Conservation (phyloP, 2,888 invertebrate genomes). For the Lottia gigantea region DNA sequence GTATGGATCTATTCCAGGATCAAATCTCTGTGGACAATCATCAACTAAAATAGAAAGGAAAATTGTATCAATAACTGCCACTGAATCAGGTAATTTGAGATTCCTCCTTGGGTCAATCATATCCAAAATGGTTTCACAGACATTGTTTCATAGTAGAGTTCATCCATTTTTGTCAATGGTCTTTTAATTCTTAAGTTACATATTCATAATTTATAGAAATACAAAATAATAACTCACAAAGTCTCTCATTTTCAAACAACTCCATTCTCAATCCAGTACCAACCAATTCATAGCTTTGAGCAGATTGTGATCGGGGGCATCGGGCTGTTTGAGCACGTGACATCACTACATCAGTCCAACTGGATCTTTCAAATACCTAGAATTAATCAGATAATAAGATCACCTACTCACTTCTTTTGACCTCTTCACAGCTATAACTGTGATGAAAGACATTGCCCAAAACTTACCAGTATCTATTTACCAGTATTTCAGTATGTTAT, state of each 20-base stretch:
- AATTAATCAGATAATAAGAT: conserved; percentile 2
- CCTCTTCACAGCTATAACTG: too few relatives aligned
- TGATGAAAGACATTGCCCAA: too few relatives aligned
- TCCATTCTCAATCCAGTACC: conserved; percentile 88
- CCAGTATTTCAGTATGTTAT: too few relatives aligned
- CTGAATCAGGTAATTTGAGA: too few relatives aligned
- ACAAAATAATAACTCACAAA: conserved; percentile 75
- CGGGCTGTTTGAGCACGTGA: conserved; percentile 91
- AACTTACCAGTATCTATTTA: too few relatives aligned
- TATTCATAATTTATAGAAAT: not conserved
- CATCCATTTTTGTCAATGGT: too few relatives aligned
- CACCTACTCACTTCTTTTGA: too few relatives aligned
- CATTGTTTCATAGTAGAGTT: too few relatives aligned
- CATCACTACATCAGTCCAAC: conserved; percentile 87
- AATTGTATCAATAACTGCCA: not conserved
- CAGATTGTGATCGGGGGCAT: conserved; percentile 90
- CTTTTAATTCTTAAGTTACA: too few relatives aligned
- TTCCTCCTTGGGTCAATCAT: too few relatives aligned
- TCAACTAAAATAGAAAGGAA: conserved; percentile 75
- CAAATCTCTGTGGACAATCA: conserved; percentile 97
- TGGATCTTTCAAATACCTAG: conserved; percentile 85
- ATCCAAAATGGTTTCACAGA: too few relatives aligned
- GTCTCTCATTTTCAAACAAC: conserved; percentile 91
- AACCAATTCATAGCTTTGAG: conserved; percentile 86
- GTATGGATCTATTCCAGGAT: conserved; percentile 78